phyloP scores from a whole-genome alignment of 2,888 invertebrate species.

The Ichneumoninae sp. region DNA sequence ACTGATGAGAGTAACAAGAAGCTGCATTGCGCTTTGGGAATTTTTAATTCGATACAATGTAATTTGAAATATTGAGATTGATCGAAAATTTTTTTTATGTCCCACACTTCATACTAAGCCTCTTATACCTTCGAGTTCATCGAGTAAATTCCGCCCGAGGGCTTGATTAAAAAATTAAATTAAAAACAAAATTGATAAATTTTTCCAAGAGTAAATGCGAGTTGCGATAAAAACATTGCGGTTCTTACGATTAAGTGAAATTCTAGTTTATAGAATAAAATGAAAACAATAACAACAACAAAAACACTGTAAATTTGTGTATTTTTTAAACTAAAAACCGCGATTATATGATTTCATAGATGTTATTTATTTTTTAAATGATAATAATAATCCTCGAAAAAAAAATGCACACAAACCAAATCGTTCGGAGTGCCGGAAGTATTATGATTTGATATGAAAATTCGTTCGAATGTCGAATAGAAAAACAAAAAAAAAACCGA shows the following conservation, averaged over 20 bases:
- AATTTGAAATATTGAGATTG: constrained; percentile 20
- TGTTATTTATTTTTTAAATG: constrained; percentile 73
- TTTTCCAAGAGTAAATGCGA: constrained; percentile 52
- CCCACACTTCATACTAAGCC: neutral
- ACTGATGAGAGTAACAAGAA: constrained; percentile 16
- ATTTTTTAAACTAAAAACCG: constrained; percentile 65
- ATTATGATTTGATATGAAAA: constrained; percentile 47
- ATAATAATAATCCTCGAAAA: constrained; percentile 46
- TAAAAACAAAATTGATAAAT: neutral
- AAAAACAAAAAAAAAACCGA: neutral
- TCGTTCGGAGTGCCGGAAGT: constrained; percentile 53
- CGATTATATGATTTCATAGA: constrained; percentile 72
- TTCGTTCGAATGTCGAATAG: constrained; percentile 11
- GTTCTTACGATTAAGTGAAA: constrained; percentile 46
- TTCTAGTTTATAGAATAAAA: constrained; percentile 56
- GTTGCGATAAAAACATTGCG: constrained; percentile 24
- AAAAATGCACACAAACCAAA: constrained; percentile 23
- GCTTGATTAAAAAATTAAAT: neutral
- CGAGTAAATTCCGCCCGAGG: constrained; percentile 1
- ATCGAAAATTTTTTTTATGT: constrained; percentile 4
- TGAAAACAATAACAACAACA: constrained; percentile 4
- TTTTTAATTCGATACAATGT: constrained; percentile 4
- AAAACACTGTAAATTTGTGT: constrained; percentile 72
- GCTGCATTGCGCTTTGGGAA: constrained; percentile 21
- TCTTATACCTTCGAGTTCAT: constrained; percentile 1